Evolutionary conservation across 2,888 invertebrate genomes (phyloP).

Genomic region (Drosophila merina): DNA sequence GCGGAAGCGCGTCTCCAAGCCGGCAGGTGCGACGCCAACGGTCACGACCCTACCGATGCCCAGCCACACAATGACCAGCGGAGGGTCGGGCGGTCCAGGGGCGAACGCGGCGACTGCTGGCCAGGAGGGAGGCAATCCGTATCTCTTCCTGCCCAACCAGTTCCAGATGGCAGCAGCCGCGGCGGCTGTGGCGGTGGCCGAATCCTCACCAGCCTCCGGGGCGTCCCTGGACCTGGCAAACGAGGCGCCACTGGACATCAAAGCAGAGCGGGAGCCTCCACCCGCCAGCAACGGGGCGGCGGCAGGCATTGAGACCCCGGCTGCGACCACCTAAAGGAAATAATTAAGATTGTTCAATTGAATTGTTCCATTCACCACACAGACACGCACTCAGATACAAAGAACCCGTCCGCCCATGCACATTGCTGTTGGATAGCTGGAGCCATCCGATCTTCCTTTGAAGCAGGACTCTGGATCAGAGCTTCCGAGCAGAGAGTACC

Average conservation of each 20-base stretch:
- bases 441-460: too few relatives aligned
- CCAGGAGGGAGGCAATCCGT: constrained; percentile 62
- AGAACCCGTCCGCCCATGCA: constrained; percentile 28
- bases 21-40: constrained; percentile 54
- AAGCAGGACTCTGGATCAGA: too few relatives aligned
- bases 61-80: constrained; percentile 56
- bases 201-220: constrained; percentile 49
- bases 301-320: constrained; percentile 37
- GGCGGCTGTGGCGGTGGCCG: constrained; percentile 68
- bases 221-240: constrained; percentile 55
- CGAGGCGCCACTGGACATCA: constrained; percentile 52
- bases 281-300: constrained; percentile 63
- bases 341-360: constrained; percentile 24
- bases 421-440: constrained; percentile 8
- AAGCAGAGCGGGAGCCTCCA: constrained; percentile 43
- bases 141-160: constrained; percentile 83
- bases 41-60: constrained; percentile 39
- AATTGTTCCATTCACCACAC: constrained; percentile 22
- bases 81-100: constrained; percentile 50
- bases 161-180: constrained; percentile 81
- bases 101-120: constrained; percentile 10
- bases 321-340: constrained; percentile 34
- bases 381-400: constrained; percentile 14
- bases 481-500: neutral
- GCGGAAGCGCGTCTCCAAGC: constrained; percentile 83